These are phyloP conservation scores for Pissodes strobi DNA, from an alignment of 1,140 invertebrate genomes.

Conservation along the genomic window DNA sequence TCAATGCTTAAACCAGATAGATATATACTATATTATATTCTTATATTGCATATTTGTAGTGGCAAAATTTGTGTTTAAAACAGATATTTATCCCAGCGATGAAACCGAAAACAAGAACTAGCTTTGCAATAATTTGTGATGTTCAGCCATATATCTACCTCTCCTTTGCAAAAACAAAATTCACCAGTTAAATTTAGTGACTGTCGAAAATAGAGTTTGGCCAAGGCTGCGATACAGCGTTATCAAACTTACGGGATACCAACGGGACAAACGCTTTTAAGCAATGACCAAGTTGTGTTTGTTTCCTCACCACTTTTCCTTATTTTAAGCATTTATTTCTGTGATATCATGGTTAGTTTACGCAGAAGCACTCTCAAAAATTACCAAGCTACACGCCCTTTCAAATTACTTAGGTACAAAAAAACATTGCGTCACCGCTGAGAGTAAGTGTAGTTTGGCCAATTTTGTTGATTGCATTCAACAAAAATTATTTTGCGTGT, in stretches of 20 bases:
- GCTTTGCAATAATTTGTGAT: conserved; percentile 32
- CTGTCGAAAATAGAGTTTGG: background rate
- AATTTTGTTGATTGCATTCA: conserved; percentile 17
- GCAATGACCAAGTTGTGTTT: conserved; percentile 39
- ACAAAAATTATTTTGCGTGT: conserved; percentile 24
- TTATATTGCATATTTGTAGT: no score
- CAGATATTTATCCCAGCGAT: conserved; percentile 3
- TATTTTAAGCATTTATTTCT: conserved; percentile 50
- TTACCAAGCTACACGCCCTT: conserved; percentile 17
- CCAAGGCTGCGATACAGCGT: background rate
- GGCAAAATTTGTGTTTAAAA: no score
- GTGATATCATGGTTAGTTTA: conserved; percentile 49
- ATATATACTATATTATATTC: no score
- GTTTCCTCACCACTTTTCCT: conserved; percentile 31
- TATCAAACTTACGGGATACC: no score
- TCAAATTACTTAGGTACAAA: no score
- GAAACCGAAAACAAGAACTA: conserved; percentile 3
- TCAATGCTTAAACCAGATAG: no score
- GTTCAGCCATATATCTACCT: conserved; percentile 38
- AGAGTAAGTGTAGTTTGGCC: conserved; percentile 7
- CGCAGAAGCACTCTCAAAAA: conserved; percentile 39
- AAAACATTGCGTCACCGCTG: no score
- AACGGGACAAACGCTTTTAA: conserved; percentile 15
- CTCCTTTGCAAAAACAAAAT: conserved; percentile 21
- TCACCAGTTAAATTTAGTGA: conserved; percentile 25